phyloP scores from a whole-genome alignment of 2,797 vertebrate species.

The Prunella strophiata region DNA sequence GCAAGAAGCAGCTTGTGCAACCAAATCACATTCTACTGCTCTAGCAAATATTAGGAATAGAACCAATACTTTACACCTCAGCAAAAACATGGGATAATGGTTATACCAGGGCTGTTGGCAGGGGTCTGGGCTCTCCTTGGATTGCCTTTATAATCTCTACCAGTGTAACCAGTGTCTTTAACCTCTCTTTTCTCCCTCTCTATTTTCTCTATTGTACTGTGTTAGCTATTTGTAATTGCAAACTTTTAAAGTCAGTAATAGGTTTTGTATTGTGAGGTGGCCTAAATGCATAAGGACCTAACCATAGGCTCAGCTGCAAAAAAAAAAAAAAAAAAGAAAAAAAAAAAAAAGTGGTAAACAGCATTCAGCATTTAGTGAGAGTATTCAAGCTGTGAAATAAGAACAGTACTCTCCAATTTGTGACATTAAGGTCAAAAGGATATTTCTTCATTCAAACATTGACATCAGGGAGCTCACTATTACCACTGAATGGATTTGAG shows the following conservation, averaged over 20 bases:
- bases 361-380: background rate
- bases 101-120: background rate
- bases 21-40: background rate
- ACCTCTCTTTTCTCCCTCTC: background rate
- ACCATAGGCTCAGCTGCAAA: background rate
- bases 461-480: background rate
- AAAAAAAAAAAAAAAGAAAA: background rate
- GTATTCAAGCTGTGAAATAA: background rate
- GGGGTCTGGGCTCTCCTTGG: background rate
- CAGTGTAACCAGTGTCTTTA: background rate
- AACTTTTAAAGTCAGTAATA: background rate
- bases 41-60: background rate
- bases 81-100: background rate
- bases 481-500: background rate
- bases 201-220: background rate
- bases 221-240: background rate
- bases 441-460: background rate
- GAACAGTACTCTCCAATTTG: background rate
- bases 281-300: background rate
- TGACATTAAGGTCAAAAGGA: background rate
- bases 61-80: background rate
- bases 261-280: background rate
- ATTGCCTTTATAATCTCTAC: background rate
- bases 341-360: background rate
- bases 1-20: constrained; percentile 48